These are phyloP conservation scores for Steinernema scapterisci DNA, from an alignment of 2,888 invertebrate genomes.

Conservation along the genomic window DNA sequence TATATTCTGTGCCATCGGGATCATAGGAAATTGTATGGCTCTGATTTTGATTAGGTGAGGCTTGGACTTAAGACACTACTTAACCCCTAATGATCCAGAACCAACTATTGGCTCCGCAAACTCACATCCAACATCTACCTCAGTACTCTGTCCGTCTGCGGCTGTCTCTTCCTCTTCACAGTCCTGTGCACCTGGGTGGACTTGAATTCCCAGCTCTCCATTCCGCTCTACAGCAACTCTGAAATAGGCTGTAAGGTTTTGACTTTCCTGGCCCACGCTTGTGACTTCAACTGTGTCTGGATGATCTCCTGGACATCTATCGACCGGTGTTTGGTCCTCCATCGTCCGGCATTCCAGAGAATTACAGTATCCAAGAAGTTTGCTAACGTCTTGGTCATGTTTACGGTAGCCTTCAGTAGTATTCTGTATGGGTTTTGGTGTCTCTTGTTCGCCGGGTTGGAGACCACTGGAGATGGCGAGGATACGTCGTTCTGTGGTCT, in stretches of 20 bases:
- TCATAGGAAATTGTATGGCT: slow-evolving; percentile 66
- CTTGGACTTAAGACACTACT: too few relatives aligned
- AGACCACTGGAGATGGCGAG: slow-evolving; percentile 37
- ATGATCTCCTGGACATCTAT: slow-evolving; percentile 64
- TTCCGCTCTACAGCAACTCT: slow-evolving; percentile 58
- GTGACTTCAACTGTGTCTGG: slow-evolving; percentile 64
- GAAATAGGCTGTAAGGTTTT: slow-evolving; percentile 58
- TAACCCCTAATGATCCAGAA: too few relatives aligned
- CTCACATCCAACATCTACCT: slow-evolving; percentile 66
- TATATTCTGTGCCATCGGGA: slow-evolving; percentile 56
- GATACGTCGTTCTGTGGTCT: slow-evolving; percentile 56
- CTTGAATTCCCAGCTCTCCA: slow-evolving; percentile 41
- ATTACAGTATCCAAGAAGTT: slow-evolving; percentile 51
- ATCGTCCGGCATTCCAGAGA: slow-evolving; percentile 45
- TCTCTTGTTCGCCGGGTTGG: slow-evolving; percentile 60
- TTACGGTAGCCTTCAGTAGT: slow-evolving; percentile 46
- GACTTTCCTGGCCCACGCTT: slow-evolving; percentile 64
- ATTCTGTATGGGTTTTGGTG: slow-evolving; percentile 59
- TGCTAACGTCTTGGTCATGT: slow-evolving; percentile 54
- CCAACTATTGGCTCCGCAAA: slow-evolving; percentile 64
- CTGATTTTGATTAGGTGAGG: slow-evolving; percentile 62
- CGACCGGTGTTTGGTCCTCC: slow-evolving; percentile 62
- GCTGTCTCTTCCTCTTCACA: slow-evolving; percentile 63
- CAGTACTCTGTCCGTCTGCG: slow-evolving; percentile 61
- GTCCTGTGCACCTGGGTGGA: slow-evolving; percentile 64